Conservation (phyloP, 1,140 invertebrate genomes). For the Dolichoris vasculosae region DNA sequence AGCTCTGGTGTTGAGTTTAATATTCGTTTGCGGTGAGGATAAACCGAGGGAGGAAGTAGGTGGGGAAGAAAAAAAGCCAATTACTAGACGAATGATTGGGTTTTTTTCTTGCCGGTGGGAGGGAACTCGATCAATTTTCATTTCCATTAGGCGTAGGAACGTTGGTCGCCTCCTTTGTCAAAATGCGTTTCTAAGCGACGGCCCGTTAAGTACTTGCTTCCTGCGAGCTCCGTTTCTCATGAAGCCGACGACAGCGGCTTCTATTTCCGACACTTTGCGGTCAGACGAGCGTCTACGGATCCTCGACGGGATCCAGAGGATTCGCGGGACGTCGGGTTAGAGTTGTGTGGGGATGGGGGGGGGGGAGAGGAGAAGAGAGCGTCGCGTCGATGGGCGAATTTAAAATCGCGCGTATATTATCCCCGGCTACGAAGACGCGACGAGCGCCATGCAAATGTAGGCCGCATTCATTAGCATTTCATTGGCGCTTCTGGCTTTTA, state of each 20-base stretch:
- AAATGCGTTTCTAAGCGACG: slow-evolving; percentile 63
- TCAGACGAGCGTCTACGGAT: slow-evolving; percentile 54
- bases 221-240: slow-evolving; percentile 58
- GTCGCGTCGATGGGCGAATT: no score
- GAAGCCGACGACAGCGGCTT: slow-evolving; percentile 56
- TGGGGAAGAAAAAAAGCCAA: slow-evolving; percentile 10
- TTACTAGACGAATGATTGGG: slow-evolving; percentile 28
- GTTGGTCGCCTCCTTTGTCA: slow-evolving; percentile 52
- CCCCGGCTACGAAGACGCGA: no score
- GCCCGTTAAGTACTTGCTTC: slow-evolving; percentile 65
- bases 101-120: background rate
- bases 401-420: no score
- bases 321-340: no score
- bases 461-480: no score
- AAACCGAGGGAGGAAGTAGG: background rate
- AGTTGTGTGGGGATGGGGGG: no score
- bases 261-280: slow-evolving; percentile 72
- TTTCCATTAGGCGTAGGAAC: slow-evolving; percentile 56
- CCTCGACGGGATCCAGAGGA: no score
- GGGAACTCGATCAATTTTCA: slow-evolving; percentile 62
- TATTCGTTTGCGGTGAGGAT: slow-evolving; percentile 14
- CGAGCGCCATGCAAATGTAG: no score
- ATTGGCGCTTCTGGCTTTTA: no score
- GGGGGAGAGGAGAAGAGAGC: no score
- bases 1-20: background rate